A percentile compares a stretch with the other conserved stretches of the same genome.
Conservation (phyloP, 2,888 invertebrate genomes). For the Drosophila leonis region DNA sequence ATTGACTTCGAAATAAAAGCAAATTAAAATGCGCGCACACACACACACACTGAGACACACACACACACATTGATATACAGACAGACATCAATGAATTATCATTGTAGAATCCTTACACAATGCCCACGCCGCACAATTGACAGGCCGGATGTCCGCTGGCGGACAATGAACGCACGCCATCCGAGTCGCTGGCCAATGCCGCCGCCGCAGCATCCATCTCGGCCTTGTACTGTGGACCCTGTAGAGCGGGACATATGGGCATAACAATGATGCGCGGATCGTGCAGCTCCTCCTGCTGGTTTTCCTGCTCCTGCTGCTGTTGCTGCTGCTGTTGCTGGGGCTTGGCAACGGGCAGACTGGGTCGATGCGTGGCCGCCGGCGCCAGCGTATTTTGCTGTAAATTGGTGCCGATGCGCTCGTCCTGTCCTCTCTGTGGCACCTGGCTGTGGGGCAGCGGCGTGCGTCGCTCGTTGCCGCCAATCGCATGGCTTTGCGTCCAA, state of each 20-base stretch:
- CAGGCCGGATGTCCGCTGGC: constrained; percentile 84
- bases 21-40: constrained; percentile 74
- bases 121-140: constrained; percentile 85
- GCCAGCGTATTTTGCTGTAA: constrained; percentile 87
- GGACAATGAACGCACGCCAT: constrained; percentile 78
- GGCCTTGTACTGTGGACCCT: constrained; percentile 82
- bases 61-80: constrained; percentile 28
- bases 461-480: constrained; percentile 87
- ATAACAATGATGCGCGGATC: constrained; percentile 84
- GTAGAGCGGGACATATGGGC: constrained; percentile 84
- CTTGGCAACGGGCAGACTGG: constrained; percentile 86
- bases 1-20: constrained; percentile 76
- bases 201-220: constrained; percentile 83
- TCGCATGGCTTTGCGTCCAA: constrained; percentile 92
- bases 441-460: constrained; percentile 86
- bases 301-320: constrained; percentile 31
- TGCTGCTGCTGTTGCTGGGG: constrained; percentile 60
- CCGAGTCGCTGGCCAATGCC: constrained; percentile 71
- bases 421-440: constrained; percentile 71
- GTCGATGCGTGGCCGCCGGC: constrained; percentile 86
- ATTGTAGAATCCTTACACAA: constrained; percentile 84
- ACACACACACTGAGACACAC: constrained; percentile 29
- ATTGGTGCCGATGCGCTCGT: constrained; percentile 85
- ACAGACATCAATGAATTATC: constrained; percentile 65
- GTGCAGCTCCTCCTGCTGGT: constrained; percentile 32